phyloP scores from a whole-genome alignment of 2,888 invertebrate genomes.

The Acrobasis consociella region DNA sequence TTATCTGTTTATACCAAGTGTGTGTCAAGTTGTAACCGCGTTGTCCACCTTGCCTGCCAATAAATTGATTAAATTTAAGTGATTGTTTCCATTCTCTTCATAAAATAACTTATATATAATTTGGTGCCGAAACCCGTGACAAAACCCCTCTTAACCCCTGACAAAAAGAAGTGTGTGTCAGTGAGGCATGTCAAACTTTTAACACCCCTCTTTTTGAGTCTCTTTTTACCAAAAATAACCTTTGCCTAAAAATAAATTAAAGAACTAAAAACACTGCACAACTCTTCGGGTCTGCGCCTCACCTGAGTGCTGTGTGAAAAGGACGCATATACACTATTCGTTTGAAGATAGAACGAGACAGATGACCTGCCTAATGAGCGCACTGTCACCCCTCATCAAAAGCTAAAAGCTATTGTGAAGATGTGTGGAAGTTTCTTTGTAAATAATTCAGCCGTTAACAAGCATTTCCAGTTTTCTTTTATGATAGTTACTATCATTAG shows the following conservation, averaged over 20 bases:
- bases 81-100: too few relatives aligned
- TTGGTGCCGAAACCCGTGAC: too few relatives aligned
- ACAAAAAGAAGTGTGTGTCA: too few relatives aligned
- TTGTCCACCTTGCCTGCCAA: too few relatives aligned
- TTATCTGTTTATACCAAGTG: too few relatives aligned
- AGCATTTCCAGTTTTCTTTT: slow-evolving; percentile 4
- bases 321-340: slow-evolving; percentile 29
- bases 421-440: slow-evolving; percentile 32
- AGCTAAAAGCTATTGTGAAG: slow-evolving; percentile 45
- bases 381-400: slow-evolving; percentile 43
- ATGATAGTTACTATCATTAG: background rate
- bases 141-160: too few relatives aligned
- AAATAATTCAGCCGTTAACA: slow-evolving; percentile 22
- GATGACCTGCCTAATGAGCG: slow-evolving; percentile 49
- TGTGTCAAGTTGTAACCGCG: too few relatives aligned
- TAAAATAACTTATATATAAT: too few relatives aligned
- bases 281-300: slow-evolving; percentile 32
- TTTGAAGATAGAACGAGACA: slow-evolving; percentile 34
- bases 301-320: slow-evolving; percentile 38
- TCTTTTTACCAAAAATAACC: too few relatives aligned
- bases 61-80: too few relatives aligned
- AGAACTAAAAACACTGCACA: slow-evolving; percentile 34
- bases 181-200: too few relatives aligned
- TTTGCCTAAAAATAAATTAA: slow-evolving; percentile 23
- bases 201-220: too few relatives aligned